Percentiles rank a stretch among this genome's conserved stretches.
phyloP scores from a whole-genome alignment of 2,888 invertebrate species.

The Meta bourneti region DNA sequence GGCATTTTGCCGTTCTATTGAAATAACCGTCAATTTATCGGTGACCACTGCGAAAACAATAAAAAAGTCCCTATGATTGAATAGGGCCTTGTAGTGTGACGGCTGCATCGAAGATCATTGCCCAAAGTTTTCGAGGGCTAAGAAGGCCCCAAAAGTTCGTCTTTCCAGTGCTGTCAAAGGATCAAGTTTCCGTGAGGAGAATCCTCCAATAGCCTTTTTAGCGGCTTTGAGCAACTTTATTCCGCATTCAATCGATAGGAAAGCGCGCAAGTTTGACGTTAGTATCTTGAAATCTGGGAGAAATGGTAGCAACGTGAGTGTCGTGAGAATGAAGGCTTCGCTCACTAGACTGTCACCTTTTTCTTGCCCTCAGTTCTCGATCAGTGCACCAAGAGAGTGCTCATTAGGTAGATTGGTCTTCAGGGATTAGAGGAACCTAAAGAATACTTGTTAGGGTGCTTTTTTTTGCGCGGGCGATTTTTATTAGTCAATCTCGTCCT shows the following conservation, averaged over 20 bases:
- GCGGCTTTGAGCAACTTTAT: too few relatives aligned
- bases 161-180: slow-evolving; percentile 67
- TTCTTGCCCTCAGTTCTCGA: slow-evolving; percentile 21
- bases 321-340: slow-evolving; percentile 62
- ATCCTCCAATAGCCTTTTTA: slow-evolving; percentile 67
- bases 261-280: slow-evolving; percentile 71
- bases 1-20: slow-evolving; percentile 73
- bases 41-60: slow-evolving; percentile 70
- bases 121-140: slow-evolving; percentile 40
- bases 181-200: slow-evolving; percentile 74
- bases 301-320: slow-evolving; percentile 72
- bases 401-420: slow-evolving; percentile 69
- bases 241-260: slow-evolving; percentile 71
- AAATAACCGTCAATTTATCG: slow-evolving; percentile 76
- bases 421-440: too few relatives aligned
- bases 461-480: too few relatives aligned
- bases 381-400: too few relatives aligned
- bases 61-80: slow-evolving; percentile 67
- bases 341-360: slow-evolving; percentile 46
- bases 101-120: slow-evolving; percentile 64
- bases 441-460: too few relatives aligned
- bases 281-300: slow-evolving; percentile 74
- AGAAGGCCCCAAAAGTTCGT: slow-evolving; percentile 57
- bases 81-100: slow-evolving; percentile 43
- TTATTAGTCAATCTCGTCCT: slow-evolving; percentile 64